Percentiles rank a stretch among this genome's conserved stretches.
Evolutionary conservation across 2,888 invertebrate genomes (phyloP).

Genomic region (Charanyca ferruginea): DNA sequence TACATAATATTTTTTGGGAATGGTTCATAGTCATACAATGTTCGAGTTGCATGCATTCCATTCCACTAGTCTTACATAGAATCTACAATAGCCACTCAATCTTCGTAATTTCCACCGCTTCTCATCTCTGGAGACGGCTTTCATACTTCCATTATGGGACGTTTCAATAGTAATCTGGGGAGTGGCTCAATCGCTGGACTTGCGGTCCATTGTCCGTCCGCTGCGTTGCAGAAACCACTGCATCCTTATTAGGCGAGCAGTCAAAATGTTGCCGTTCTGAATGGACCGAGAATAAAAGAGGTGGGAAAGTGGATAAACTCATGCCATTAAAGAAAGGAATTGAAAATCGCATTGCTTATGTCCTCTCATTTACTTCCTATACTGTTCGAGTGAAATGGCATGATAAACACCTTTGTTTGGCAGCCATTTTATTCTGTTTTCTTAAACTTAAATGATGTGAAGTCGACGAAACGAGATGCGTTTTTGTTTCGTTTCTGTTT

Average conservation of each 20-base stretch:
- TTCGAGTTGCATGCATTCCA: conserved; percentile 44
- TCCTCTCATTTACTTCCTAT: too few relatives aligned
- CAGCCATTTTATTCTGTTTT: too few relatives aligned
- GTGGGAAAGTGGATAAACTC: conserved; percentile 25
- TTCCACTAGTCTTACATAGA: conserved; percentile 20
- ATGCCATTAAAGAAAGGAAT: too few relatives aligned
- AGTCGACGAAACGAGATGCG: not conserved
- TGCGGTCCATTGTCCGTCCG: conserved; percentile 63
- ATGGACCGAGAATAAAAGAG: conserved; percentile 9
- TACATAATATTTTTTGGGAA: too few relatives aligned
- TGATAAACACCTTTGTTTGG: too few relatives aligned
- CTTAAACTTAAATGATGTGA: too few relatives aligned
- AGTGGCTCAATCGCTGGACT: conserved; percentile 68
- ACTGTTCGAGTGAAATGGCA: too few relatives aligned
- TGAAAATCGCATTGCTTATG: too few relatives aligned
- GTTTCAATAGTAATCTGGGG: conserved; percentile 77
- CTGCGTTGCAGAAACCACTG: conserved; percentile 41
- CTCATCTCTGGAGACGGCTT: conserved; percentile 59
- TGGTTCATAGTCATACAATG: too few relatives aligned
- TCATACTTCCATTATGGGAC: conserved; percentile 63
- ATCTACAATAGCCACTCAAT: conserved; percentile 61
- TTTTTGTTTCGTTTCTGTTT: not conserved
- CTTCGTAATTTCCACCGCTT: conserved; percentile 64
- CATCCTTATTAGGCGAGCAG: conserved; percentile 51
- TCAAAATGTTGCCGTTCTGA: conserved; percentile 18